Evolutionary conservation across 1,140 invertebrate genomes (phyloP), one percentile per base, ranked within the genome.

Genomic region (Scaptomyza graminum): DNA sequence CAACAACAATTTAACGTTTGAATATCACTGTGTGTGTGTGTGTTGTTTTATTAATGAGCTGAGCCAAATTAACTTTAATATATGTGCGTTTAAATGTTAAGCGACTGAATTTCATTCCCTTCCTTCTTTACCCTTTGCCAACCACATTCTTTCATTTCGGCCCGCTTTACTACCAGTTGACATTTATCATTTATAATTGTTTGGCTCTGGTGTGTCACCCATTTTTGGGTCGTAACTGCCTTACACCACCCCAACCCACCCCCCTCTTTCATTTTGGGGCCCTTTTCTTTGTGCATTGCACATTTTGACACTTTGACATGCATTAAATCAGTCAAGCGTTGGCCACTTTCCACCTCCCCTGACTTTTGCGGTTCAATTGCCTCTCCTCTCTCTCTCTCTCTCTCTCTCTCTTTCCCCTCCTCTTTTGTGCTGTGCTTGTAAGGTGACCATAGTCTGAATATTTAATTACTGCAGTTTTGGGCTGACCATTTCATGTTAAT

Each of bases 101-200:
- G 41, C 41, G 51, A 39, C 9, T 69, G 57, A 13, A 22, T 37
- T 44, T 28, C 39, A 22, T 22, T 51, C 16, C 46, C 18, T 52
- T 28, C 46, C 41, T 18, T 56, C 28, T 62, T 41, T 18, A 41
- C 22, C 16, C n/a, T n/a, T 12, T 34, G 5, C 28, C 41, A n/a
- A 31, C 3, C 52, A 18, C 44, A 15, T 63, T 47, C 49, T 57
- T 56, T 43, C 31, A 41, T 62, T 47, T 44, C 64, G 8, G 37
- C 50, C 7, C 43, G 22, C 8, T 12, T 44, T 18, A 28, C 11
- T 18, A 28, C 11, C 11, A 11, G 54, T 11, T 80, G 74, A 66
- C 83, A 85, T 85, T 88, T 82, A 85, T 85, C 82, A 85, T 85
- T 85, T 85, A 85, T 85, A 85, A 85, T 87, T 87, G 82, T 85